Conservation (phyloP, 2,797 vertebrate genomes). For the Eupleurogrammus muticus region DNA sequence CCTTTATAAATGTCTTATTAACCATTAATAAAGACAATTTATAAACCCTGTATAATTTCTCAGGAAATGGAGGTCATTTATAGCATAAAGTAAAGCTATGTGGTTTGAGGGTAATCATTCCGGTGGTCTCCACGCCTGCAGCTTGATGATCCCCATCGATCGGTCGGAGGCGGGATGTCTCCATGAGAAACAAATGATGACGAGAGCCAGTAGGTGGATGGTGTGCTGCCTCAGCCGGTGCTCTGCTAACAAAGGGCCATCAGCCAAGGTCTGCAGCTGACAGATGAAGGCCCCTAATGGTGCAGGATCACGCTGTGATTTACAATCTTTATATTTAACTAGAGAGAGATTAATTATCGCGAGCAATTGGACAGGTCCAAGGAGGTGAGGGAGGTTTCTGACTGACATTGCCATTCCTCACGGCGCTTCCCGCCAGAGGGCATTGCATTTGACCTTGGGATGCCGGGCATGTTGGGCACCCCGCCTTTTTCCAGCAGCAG, state of each 20-base stretch:
- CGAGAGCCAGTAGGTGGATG: conserved; percentile 61
- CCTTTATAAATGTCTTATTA: background rate
- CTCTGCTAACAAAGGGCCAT: conserved; percentile 76
- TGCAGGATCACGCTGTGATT: conserved; percentile 79
- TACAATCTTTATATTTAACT: conserved; percentile 84
- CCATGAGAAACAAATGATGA: conserved; percentile 67
- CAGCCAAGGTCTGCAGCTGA: conserved; percentile 78
- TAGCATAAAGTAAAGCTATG: conserved; percentile 9
- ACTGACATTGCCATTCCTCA: conserved; percentile 75
- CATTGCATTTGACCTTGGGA: conserved; percentile 73
- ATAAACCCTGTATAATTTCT: background rate
- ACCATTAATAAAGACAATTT: background rate
- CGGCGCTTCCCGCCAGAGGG: conserved; percentile 66
- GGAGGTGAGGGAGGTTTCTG: conserved; percentile 70
- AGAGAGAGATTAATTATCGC: conserved; percentile 81
- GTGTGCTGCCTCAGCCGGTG: conserved; percentile 62
- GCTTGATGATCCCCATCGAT: conserved; percentile 36
- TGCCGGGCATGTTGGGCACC: conserved; percentile 65
- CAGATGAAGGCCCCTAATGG: conserved; percentile 78
- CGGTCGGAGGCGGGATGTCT: conserved; percentile 39
- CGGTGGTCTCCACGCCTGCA: conserved; percentile 14
- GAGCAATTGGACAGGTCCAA: conserved; percentile 75
- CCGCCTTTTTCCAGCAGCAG: conserved; percentile 47
- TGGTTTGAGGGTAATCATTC: conserved; percentile 18
- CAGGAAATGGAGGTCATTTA: background rate